These are phyloP conservation scores for Fundulus diaphanus DNA, from an alignment of 2,797 vertebrate genomes.

Conservation along the genomic window DNA sequence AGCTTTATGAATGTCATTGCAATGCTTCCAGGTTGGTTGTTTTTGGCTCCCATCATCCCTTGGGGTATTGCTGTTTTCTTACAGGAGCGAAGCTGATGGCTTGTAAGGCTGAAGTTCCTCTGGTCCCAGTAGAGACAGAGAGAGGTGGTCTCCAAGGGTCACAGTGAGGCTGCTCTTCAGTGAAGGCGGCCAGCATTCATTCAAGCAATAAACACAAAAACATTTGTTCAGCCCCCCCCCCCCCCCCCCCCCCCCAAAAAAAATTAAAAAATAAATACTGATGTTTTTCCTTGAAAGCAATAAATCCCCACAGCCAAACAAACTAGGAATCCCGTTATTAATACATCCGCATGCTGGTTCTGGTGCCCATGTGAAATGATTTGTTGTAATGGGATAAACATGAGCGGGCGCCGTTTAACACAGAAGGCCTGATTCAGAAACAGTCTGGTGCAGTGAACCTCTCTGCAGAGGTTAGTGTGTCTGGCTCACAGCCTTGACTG, in stretches of 20 bases:
- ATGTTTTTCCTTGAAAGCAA: conserved; percentile 53
- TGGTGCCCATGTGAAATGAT: conserved; percentile 65
- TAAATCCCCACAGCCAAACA: conserved; percentile 62
- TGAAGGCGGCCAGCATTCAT: conserved; percentile 23
- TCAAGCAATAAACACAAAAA: conserved; percentile 53
- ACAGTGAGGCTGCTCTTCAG: conserved; percentile 37
- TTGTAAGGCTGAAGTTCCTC: conserved; percentile 48
- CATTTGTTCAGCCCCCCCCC: conserved; percentile 30
- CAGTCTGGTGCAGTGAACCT: conserved; percentile 60
- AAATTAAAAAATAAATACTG: conserved; percentile 27
- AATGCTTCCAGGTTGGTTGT: conserved; percentile 58
- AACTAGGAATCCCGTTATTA: conserved; percentile 62
- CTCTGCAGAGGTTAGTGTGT: conserved; percentile 54
- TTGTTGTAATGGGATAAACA: conserved; percentile 76
- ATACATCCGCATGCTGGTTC: conserved; percentile 60
- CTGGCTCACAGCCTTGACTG: conserved; percentile 52
- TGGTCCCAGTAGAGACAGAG: conserved; percentile 39
- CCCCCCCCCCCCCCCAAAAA: too few species aligned
- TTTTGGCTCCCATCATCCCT: conserved; percentile 62
- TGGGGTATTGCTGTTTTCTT: conserved; percentile 63
- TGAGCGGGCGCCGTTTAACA: conserved; percentile 47
- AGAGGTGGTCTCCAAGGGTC: conserved; percentile 59
- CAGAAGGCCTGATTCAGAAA: conserved; percentile 66
- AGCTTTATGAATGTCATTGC: conserved; percentile 64
- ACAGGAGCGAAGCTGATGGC: background rate